Conservation (phyloP, 2,888 invertebrate species). For the Odontomyia ornata region DNA sequence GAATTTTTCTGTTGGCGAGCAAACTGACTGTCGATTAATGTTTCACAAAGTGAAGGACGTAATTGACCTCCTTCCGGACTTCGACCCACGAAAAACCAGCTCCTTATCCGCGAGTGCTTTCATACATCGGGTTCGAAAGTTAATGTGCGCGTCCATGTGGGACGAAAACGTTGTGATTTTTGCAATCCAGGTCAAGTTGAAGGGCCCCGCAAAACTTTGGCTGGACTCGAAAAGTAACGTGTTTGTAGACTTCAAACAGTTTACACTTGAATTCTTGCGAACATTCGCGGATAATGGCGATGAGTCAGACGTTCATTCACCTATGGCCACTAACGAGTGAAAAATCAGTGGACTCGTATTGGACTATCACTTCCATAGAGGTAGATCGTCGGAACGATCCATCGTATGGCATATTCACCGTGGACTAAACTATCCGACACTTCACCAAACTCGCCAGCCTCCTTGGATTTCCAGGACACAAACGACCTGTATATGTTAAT, state of each 20-base stretch:
- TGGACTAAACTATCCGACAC: too few relatives aligned
- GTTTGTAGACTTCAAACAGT: slow-evolving; percentile 22
- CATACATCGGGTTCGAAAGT: slow-evolving; percentile 22
- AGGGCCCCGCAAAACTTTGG: slow-evolving; percentile 10
- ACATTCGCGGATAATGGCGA: slow-evolving; percentile 19
- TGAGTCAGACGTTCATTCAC: slow-evolving; percentile 16
- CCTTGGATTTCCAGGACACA: too few relatives aligned
- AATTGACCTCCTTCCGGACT: too few relatives aligned
- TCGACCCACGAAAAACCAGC: slow-evolving; percentile 12
- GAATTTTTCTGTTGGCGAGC: slow-evolving; percentile 5
- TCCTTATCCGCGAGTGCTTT: slow-evolving; percentile 25
- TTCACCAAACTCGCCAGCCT: too few relatives aligned
- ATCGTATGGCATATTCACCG: too few relatives aligned
- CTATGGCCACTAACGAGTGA: not conserved
- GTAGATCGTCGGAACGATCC: slow-evolving; percentile 14
- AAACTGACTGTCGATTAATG: slow-evolving; percentile 3
- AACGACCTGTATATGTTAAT: slow-evolving; percentile 19
- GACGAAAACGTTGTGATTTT: not conserved
- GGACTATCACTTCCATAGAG: not conserved
- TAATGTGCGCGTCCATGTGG: slow-evolving; percentile 8
- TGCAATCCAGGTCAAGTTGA: slow-evolving; percentile 2
- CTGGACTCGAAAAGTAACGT: slow-evolving; percentile 9
- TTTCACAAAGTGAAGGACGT: too few relatives aligned
- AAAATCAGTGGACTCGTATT: too few relatives aligned
- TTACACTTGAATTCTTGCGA: slow-evolving; percentile 15